A percentile compares a stretch with the other conserved stretches of the same genome.
phyloP scores from a whole-genome alignment of 2,113 vertebrate genomes.

The Australoheros scitulus region DNA sequence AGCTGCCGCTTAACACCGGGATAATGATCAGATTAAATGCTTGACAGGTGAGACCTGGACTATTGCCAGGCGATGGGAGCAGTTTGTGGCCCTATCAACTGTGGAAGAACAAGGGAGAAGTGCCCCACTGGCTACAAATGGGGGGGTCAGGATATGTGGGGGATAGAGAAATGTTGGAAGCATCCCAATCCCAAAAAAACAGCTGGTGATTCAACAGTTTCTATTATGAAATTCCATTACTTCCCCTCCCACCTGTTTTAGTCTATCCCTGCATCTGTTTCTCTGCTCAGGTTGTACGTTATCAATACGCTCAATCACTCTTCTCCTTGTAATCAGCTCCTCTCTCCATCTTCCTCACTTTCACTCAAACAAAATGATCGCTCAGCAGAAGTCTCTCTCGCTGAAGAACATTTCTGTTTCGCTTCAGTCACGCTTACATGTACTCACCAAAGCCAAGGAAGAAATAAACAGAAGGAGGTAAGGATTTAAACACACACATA shows the following conservation, averaged over 20 bases:
- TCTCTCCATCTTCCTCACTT: constrained; percentile 39
- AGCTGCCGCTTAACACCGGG: constrained; percentile 49
- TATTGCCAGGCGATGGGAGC: constrained; percentile 67
- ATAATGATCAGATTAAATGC: constrained; percentile 74
- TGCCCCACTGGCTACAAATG: constrained; percentile 35
- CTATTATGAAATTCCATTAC: constrained; percentile 71
- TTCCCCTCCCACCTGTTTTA: constrained; percentile 25
- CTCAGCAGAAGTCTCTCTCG: constrained; percentile 47
- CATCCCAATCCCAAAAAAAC: constrained; percentile 63
- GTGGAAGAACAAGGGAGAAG: constrained; percentile 20
- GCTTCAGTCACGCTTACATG: not conserved
- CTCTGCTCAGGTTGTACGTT: not conserved
- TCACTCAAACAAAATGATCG: constrained; percentile 25
- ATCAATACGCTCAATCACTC: not conserved
- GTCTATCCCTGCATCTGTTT: constrained; percentile 21
- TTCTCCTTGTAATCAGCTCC: constrained; percentile 46
- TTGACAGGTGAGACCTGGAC: constrained; percentile 66
- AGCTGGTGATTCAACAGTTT: constrained; percentile 65
- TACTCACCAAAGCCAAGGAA: not conserved
- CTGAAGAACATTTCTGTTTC: constrained; percentile 19
- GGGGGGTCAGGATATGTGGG: constrained; percentile 41
- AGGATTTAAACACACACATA: constrained; percentile 8
- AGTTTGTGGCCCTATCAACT: constrained; percentile 64
- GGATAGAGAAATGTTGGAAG: constrained; percentile 62
- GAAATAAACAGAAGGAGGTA: constrained; percentile 64